phyloP scores from a whole-genome alignment of 53 echinoderm and acorn worm genomes.

The Mesocentrotus franciscanus region DNA sequence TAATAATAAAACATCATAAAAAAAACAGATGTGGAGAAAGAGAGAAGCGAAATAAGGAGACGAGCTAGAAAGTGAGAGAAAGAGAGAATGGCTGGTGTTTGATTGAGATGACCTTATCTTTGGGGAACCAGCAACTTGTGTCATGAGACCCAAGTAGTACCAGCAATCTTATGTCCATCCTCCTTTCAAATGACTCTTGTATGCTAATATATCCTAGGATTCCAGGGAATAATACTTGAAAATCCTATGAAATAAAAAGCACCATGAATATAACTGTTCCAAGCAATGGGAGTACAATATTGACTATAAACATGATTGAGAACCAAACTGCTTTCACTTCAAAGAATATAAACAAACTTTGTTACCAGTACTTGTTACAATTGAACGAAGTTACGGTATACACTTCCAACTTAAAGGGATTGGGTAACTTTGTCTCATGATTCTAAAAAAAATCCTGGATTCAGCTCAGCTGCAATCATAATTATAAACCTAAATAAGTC shows the following conservation, averaged over 20 bases:
- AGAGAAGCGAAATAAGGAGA: no score
- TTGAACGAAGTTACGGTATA: no score
- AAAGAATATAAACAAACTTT: not conserved
- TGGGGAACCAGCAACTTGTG: constrained; percentile 25
- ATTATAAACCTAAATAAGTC: no score
- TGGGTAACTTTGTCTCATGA: no score
- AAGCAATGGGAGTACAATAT: not conserved
- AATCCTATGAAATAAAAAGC: constrained; percentile 1
- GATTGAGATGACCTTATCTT: not conserved
- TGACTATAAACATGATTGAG: not conserved
- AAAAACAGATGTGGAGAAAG: no score
- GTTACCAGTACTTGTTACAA: no score
- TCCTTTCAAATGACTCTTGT: not conserved
- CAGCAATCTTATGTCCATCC: constrained; percentile 8
- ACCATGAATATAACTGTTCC: constrained; percentile 2
- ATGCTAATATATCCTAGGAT: not conserved
- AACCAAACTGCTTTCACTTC: not conserved
- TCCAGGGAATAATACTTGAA: not conserved
- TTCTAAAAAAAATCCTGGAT: no score
- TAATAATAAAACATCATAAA: no score
- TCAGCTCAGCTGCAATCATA: no score
- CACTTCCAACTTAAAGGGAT: no score
- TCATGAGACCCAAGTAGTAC: not conserved
- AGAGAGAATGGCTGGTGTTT: not conserved
- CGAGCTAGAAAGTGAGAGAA: not conserved